These are phyloP conservation scores for Yponomeuta cagnagella DNA, from an alignment of 2,888 invertebrate genomes.

Conservation along the genomic window DNA sequence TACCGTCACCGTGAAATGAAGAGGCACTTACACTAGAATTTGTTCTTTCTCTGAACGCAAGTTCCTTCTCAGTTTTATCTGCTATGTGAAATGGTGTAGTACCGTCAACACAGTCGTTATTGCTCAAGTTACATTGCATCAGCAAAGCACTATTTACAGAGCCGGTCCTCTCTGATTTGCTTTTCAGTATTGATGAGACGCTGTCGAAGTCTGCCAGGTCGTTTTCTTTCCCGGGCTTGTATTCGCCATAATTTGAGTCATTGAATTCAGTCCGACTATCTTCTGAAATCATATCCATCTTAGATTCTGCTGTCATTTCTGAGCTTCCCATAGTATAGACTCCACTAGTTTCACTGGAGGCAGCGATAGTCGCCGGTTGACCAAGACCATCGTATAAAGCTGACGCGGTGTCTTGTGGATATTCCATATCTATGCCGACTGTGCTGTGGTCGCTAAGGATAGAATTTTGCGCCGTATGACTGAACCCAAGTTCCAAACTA, in stretches of 20 bases:
- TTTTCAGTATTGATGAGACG: constrained; percentile 67
- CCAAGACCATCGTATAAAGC: constrained; percentile 73
- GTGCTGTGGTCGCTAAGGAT: constrained; percentile 83
- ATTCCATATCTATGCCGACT: constrained; percentile 80
- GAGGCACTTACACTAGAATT: constrained; percentile 88
- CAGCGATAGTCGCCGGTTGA: constrained; percentile 75
- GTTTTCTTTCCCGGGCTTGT: constrained; percentile 70
- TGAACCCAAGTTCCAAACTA: constrained; percentile 88
- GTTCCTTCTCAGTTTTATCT: constrained; percentile 66
- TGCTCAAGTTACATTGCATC: constrained; percentile 36
- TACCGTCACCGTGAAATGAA: constrained; percentile 92
- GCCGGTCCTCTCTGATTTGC: constrained; percentile 64
- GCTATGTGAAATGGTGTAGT: constrained; percentile 44
- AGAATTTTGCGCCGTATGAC: constrained; percentile 91
- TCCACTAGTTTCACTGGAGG: constrained; percentile 89
- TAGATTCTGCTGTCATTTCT: constrained; percentile 76
- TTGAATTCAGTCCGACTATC: constrained; percentile 61
- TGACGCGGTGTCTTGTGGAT: constrained; percentile 74
- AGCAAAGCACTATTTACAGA: constrained; percentile 40
- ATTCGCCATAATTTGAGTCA: constrained; percentile 75
- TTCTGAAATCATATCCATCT: constrained; percentile 71
- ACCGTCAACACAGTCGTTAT: constrained; percentile 73
- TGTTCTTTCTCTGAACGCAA: constrained; percentile 78
- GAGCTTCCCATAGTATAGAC: constrained; percentile 88
- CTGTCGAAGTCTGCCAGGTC: constrained; percentile 69